These are phyloP conservation scores for Sarcophaga subvicina DNA, from an alignment of 2,888 invertebrate species.

Conservation along the genomic window DNA sequence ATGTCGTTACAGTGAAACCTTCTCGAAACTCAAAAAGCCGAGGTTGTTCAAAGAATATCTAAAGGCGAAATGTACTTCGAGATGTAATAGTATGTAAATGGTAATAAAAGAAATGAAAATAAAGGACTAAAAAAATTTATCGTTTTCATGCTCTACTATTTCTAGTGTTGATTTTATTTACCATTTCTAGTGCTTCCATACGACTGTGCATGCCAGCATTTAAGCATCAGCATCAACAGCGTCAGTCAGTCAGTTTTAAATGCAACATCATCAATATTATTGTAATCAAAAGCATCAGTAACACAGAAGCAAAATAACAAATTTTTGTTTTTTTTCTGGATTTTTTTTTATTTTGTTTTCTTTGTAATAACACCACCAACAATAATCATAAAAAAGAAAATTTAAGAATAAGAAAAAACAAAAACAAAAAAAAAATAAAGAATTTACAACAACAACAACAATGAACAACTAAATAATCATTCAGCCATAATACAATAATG, in stretches of 20 bases:
- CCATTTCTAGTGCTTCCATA: background rate
- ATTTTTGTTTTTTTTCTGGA: slow-evolving; percentile 33
- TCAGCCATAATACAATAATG: slow-evolving; percentile 27
- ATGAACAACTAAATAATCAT: slow-evolving; percentile 21
- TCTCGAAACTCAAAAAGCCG: no score
- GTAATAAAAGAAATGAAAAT: no score
- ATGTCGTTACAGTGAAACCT: no score
- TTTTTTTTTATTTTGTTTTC: slow-evolving; percentile 24
- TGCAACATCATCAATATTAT: slow-evolving; percentile 65
- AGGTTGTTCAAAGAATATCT: no score
- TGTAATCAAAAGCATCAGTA: slow-evolving; percentile 64
- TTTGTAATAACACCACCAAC: slow-evolving; percentile 36
- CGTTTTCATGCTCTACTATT: no score
- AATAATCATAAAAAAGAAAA: background rate
- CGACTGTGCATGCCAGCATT: slow-evolving; percentile 49
- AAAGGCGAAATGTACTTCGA: no score
- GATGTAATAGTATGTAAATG: no score
- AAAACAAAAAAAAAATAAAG: slow-evolving; percentile 34
- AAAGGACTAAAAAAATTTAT: no score
- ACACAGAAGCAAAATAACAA: slow-evolving; percentile 65
- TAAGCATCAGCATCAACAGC: slow-evolving; percentile 22
- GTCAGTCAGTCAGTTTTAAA: slow-evolving; percentile 38
- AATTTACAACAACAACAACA: slow-evolving; percentile 40
- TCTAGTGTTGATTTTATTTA: no score
- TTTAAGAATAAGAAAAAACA: background rate